Conservation (phyloP, 2,797 vertebrate genomes). For the Rhynchotus rufescens region DNA sequence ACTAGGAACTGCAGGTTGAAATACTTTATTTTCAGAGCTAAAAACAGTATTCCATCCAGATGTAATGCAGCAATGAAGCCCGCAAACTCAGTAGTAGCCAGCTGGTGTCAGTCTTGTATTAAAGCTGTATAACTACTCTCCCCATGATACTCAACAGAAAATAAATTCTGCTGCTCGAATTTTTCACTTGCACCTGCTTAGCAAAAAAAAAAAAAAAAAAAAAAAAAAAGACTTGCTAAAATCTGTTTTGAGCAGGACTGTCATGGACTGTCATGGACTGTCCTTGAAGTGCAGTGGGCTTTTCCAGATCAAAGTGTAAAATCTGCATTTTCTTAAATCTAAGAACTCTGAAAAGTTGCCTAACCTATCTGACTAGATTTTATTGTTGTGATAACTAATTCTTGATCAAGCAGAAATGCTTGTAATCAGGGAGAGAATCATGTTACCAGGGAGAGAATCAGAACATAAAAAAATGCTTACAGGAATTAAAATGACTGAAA, state of each 20-base stretch:
- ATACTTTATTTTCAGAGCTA: fast-evolving
- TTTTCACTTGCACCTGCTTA: not conserved
- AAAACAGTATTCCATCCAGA: not conserved
- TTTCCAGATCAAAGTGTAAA: slow-evolving; percentile 28
- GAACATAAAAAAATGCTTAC: not conserved
- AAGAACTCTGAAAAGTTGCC: not conserved
- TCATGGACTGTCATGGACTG: not conserved
- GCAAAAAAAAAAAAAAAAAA: not conserved
- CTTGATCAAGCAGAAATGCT: not conserved
- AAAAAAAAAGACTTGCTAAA: not conserved
- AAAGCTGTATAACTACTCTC: not conserved
- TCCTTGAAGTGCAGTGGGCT: slow-evolving; percentile 9
- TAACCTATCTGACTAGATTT: not conserved
- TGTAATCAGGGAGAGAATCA: not conserved
- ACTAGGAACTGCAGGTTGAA: not conserved
- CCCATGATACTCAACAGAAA: not conserved
- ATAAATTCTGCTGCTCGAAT: not conserved
- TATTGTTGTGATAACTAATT: not conserved
- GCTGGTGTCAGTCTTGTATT: slow-evolving; percentile 69
- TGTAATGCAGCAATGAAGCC: not conserved
- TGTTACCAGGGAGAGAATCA: not conserved
- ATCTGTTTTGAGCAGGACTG: not conserved
- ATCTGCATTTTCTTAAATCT: slow-evolving; percentile 2
- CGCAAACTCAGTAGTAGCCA: slow-evolving; percentile 25
- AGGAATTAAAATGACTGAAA: slow-evolving; percentile 12